A percentile compares a stretch with the other conserved stretches of the same genome.
Conservation (phyloP, 2,888 invertebrate genomes). For the Gryllus longicercus region DNA sequence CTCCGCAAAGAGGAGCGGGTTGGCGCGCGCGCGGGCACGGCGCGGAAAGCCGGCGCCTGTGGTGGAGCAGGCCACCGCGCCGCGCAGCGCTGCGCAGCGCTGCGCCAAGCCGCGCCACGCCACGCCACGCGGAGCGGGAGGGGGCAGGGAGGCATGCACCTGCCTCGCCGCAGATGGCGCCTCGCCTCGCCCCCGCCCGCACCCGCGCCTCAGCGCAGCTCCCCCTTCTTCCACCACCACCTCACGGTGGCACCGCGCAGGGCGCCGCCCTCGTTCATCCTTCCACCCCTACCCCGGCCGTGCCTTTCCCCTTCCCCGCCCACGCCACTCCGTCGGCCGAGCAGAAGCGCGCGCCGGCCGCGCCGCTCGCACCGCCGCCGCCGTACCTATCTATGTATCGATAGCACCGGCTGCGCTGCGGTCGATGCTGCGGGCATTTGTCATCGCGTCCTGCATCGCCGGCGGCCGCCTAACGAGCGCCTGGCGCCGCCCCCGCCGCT, state of each 20-base stretch:
- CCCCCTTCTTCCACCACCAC: neutral
- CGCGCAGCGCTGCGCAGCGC: no score
- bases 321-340: neutral
- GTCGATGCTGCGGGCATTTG: constrained; percentile 3
- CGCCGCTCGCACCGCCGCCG: neutral
- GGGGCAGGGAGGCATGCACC: no score
- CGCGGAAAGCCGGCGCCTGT: no score
- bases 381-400: neutral
- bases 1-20: no score
- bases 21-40: no score
- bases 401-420: neutral
- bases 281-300: neutral
- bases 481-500: neutral
- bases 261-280: neutral
- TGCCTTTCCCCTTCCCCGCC: neutral
- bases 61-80: no score
- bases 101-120: no score
- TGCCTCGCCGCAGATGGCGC: neutral
- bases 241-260: neutral
- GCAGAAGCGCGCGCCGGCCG: neutral
- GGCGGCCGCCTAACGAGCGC: neutral
- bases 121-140: no score
- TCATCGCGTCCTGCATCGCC: neutral
- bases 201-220: neutral
- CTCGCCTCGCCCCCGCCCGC: neutral